Conservation (phyloP, 2,113 vertebrate species). For the Condylura cristata region DNA sequence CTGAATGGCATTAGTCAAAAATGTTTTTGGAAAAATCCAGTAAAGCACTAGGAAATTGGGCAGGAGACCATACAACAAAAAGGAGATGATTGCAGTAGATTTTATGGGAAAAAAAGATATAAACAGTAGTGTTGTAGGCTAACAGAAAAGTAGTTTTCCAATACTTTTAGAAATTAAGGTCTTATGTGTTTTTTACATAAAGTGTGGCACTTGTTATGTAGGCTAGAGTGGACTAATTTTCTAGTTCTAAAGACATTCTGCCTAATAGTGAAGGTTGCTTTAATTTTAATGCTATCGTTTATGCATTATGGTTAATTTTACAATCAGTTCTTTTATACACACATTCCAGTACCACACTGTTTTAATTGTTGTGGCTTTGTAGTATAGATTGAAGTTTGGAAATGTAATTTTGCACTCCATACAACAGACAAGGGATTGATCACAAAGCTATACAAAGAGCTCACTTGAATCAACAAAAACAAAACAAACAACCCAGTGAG, state of each 20-base stretch:
- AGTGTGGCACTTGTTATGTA: not conserved
- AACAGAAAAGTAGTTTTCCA: not conserved
- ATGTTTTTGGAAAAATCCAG: not conserved
- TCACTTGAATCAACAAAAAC: no score
- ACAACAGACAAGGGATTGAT: no score
- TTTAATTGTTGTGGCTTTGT: no score
- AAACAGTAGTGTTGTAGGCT: not conserved
- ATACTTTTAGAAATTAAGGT: not conserved
- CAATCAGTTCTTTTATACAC: not conserved
- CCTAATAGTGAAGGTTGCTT: not conserved
- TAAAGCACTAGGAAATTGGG: not conserved
- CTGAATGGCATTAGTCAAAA: not conserved
- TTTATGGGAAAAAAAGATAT: not conserved
- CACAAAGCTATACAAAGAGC: no score
- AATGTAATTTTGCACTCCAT: no score
- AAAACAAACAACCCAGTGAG: no score
- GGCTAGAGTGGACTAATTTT: not conserved
- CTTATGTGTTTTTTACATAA: not conserved
- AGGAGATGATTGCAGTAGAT: not conserved
- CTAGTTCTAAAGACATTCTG: not conserved
- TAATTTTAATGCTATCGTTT: not conserved
- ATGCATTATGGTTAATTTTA: not conserved
- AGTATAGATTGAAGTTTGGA: no score
- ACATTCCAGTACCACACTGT: no score
- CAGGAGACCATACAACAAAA: not conserved